These are phyloP conservation scores for Apamea sordens DNA, from an alignment of 2,888 invertebrate genomes.

Conservation along the genomic window DNA sequence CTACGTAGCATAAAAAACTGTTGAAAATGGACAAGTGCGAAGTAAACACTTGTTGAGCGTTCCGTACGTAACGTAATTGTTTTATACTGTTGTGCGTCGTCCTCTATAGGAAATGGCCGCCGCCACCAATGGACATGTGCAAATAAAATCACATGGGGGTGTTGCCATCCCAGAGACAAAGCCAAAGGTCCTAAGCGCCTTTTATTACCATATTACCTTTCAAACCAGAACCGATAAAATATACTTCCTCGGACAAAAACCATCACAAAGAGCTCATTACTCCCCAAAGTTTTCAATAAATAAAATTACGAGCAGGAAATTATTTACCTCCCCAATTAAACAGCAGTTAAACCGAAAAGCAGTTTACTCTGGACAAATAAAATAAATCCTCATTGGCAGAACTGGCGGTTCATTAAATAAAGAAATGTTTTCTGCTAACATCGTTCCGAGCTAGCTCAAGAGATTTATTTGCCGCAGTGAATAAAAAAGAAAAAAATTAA, in stretches of 20 bases:
- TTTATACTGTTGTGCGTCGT: background rate
- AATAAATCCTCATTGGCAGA: background rate
- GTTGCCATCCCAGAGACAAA: background rate
- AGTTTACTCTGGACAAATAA: background rate
- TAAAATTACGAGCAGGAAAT: background rate
- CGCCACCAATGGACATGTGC: too few relatives aligned
- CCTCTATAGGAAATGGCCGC: background rate
- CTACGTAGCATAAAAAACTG: conserved; percentile 27
- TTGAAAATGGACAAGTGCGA: conserved; percentile 21
- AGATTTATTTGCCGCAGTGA: conserved; percentile 36
- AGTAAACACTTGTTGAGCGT: conserved; percentile 1
- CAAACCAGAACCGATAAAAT: background rate
- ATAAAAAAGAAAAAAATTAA: conserved; percentile 13
- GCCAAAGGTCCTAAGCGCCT: background rate
- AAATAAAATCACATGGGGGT: background rate
- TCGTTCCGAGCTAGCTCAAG: conserved; percentile 12
- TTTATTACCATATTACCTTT: background rate
- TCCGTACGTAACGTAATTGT: conserved; percentile 41
- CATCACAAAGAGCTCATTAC: background rate
- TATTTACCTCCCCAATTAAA: conserved; percentile 1
- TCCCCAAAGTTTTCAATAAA: background rate
- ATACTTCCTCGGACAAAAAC: background rate
- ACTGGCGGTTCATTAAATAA: conserved; percentile 25
- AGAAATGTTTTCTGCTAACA: background rate
- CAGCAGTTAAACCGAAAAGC: background rate